These are phyloP conservation scores for Polydesmus complanatus DNA, from an alignment of 2,888 invertebrate species.

Conservation along the genomic window DNA sequence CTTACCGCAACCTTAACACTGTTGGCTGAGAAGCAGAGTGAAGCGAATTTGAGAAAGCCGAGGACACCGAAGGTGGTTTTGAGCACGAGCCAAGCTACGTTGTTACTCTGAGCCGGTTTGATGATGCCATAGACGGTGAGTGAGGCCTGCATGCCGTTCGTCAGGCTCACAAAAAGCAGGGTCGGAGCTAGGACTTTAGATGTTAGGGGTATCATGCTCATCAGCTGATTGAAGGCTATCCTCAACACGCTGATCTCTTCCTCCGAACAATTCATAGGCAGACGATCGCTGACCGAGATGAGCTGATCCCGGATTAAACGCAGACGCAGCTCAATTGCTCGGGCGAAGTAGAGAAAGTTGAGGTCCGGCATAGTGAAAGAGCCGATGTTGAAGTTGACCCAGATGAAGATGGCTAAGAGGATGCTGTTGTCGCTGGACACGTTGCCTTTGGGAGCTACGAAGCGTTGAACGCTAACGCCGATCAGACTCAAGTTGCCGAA, in stretches of 20 bases:
- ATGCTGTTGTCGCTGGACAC: neutral
- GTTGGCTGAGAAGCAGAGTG: neutral
- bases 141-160: neutral
- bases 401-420: neutral
- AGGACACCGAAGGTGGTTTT: neutral
- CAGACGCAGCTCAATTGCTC: neutral
- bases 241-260: neutral
- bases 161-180: neutral
- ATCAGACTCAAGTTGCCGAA: neutral
- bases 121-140: neutral
- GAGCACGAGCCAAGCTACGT: neutral
- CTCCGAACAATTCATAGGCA: neutral
- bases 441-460: no score
- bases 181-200: neutral
- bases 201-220: neutral
- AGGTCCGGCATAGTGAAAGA: neutral
- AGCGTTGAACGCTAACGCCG: neutral
- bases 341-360: neutral
- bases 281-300: neutral
- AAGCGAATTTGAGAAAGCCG: neutral
- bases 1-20: neutral
- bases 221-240: neutral
- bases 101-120: neutral
- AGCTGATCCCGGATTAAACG: neutral
- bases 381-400: neutral